Percentiles rank a stretch among this genome's conserved stretches.
Conservation (phyloP, 2,888 invertebrate species). For the Lutraria lutraria region DNA sequence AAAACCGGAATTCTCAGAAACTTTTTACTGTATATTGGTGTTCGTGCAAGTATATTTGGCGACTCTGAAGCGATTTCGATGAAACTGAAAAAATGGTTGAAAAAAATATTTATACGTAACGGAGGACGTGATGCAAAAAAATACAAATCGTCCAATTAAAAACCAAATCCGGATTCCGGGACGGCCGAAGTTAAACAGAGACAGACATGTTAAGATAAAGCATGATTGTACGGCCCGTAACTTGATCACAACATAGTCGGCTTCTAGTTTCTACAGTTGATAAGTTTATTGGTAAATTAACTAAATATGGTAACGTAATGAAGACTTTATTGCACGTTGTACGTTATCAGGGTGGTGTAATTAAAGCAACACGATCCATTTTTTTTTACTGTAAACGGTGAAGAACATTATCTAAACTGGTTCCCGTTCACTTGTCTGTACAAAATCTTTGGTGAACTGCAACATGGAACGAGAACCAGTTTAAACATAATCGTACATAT, state of each 20-base stretch:
- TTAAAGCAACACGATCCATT: neutral
- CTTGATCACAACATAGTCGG: neutral
- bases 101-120: too few species aligned
- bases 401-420: too few species aligned
- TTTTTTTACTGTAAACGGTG: neutral
- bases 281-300: neutral
- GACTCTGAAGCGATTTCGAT: too few species aligned
- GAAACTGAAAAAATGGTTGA: too few species aligned
- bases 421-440: too few species aligned
- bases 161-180: neutral
- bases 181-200: neutral
- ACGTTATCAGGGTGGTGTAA: constrained; percentile 11
- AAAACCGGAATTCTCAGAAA: too few species aligned
- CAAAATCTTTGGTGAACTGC: too few species aligned
- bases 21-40: too few species aligned
- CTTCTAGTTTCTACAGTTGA: neutral
- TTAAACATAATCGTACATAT: too few species aligned
- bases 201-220: neutral
- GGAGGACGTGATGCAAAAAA: neutral
- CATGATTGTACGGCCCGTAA: neutral
- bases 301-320: neutral
- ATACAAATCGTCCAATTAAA: neutral
- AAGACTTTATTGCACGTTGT: neutral
- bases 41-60: too few species aligned
- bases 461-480: too few species aligned